A percentile compares a stretch with the other conserved stretches of the same genome.
phyloP scores from a whole-genome alignment of 2,888 invertebrate species.

The Lucinisca nassula region DNA sequence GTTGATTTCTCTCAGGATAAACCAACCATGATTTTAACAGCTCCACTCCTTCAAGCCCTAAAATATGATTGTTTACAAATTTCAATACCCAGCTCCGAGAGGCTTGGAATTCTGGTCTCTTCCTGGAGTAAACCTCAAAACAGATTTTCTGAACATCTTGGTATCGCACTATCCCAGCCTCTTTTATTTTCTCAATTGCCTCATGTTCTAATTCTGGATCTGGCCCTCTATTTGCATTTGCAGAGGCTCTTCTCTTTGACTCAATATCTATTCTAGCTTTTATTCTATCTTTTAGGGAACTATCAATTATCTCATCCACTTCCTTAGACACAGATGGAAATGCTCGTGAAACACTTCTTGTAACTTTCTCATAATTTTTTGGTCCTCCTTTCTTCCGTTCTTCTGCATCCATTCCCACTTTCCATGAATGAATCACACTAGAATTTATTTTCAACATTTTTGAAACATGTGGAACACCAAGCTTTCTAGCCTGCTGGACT shows the following conservation, averaged over 20 bases:
- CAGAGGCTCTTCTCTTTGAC: neutral
- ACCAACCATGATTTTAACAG: neutral
- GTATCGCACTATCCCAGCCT: neutral
- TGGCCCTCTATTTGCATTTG: constrained; percentile 6
- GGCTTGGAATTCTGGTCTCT: neutral
- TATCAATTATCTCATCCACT: neutral
- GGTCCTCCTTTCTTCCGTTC: constrained; percentile 36
- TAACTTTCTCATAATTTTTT: neutral
- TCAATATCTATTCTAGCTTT: constrained; percentile 6
- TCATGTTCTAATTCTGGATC: constrained; percentile 4
- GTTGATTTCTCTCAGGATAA: neutral
- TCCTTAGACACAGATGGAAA: neutral
- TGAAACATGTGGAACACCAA: constrained; percentile 66
- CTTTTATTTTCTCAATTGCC: neutral
- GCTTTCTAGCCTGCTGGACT: constrained; percentile 66
- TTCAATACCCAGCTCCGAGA: neutral
- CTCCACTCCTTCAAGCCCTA: neutral
- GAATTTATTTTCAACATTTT: constrained; percentile 64
- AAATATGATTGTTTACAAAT: neutral
- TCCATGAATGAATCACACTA: constrained; percentile 67
- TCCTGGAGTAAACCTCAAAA: neutral
- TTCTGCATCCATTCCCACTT: constrained; percentile 58
- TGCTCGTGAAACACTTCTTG: constrained; percentile 1
- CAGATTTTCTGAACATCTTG: neutral
- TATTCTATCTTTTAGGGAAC: neutral